Percentiles rank a stretch among this genome's conserved stretches.
Evolutionary conservation across 2,113 vertebrate species (phyloP).

Genomic region (Seriola dumerili): DNA sequence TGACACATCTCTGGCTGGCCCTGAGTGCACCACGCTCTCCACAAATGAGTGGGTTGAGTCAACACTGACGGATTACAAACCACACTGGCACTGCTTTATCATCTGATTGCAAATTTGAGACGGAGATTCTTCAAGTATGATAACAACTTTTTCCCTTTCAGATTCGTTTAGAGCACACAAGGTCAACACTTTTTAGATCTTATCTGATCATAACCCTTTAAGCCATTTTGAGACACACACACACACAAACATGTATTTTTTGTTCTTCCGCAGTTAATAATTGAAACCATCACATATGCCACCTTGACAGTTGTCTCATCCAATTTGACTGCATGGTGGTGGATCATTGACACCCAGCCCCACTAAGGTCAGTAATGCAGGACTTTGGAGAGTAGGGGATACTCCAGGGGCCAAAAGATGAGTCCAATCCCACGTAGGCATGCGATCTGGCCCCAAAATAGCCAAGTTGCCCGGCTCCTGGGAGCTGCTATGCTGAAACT

Average conservation of each 20-base stretch:
- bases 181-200: not conserved
- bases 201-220: not conserved
- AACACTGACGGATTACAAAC: constrained; percentile 54
- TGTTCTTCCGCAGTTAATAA: not conserved
- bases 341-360: constrained; percentile 10
- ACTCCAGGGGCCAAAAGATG: constrained; percentile 47
- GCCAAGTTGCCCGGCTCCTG: constrained; percentile 34
- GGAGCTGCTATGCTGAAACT: constrained; percentile 51
- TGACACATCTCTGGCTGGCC: constrained; percentile 64
- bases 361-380: not conserved
- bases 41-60: constrained; percentile 66
- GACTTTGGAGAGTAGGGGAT: constrained; percentile 3
- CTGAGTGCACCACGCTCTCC: constrained; percentile 56
- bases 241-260: not conserved
- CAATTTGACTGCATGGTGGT: not conserved
- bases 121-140: constrained; percentile 23
- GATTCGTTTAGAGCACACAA: not conserved
- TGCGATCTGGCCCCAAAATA: constrained; percentile 67
- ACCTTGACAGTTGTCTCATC: not conserved
- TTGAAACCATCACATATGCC: not conserved
- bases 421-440: constrained; percentile 71
- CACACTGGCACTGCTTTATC: constrained; percentile 60
- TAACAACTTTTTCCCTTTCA: constrained; percentile 31
- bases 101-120: constrained; percentile 54
- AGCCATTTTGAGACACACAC: not conserved